Evolutionary conservation across 2,113 vertebrate genomes (phyloP), one percentile per base, ranked within the genome.

Genomic region (Siniperca chuatsi): DNA sequence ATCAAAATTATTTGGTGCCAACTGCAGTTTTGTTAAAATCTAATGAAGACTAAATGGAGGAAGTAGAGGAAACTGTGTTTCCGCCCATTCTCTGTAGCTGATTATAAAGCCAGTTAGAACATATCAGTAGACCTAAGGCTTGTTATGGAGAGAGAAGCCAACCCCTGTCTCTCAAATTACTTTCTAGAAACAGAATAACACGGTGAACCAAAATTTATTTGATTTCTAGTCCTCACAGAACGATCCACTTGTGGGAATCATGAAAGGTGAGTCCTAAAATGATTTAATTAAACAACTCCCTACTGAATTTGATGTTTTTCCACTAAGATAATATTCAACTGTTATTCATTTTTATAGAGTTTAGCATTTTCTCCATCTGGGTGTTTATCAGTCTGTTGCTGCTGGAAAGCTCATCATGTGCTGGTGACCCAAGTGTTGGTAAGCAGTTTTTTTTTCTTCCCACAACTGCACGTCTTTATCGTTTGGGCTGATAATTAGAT

Each of bases 231-330:
- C 9, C 20, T 76, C 8, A 8, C 16, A 44, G 8, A 58, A 18
- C 12, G 2, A 64, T 6, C 13, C 35, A n/a, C 13, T 0, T 23
- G 8, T 12, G 4, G 40, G 23, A 66, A 75, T 13, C 76, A 93
- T 93, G 92, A 90, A 81, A 87, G 83, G 92, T 93, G 37, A 89
- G 90, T 74, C 37, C 20, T 37, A 6, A 65, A 23, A 61, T n/a
- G 0, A 42, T 54, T 74, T 37, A 37, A 37, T 29, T 29, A 29
- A 29, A 29, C 4, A 37, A 37, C 35, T 37, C 4, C 35, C 35
- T 37, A 37, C 35, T 37, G 35, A 37, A 79, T 44, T 42, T 60
- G 0, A 68, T 52, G 23, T 29, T 70, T 16, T 37, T 46, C 60
- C 33, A 35, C 52, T 2, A 20, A 57, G 23, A 29, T 44, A 29